Evolutionary conservation across 2,113 vertebrate species (phyloP).

Genomic region (Macaca fascicularis): DNA sequence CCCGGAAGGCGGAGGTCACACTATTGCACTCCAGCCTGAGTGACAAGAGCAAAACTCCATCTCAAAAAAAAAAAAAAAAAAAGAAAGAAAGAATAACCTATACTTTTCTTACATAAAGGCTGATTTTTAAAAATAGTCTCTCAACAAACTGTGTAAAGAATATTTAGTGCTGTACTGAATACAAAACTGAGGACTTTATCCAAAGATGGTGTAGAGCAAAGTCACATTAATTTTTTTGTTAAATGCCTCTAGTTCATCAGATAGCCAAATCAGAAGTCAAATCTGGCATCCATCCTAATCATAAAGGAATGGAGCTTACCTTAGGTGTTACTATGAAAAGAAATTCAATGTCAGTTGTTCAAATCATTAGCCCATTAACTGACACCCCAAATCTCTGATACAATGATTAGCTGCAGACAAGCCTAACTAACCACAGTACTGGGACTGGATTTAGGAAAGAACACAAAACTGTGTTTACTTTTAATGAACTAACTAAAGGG

Average conservation of each 20-base stretch:
- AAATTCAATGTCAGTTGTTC: conserved; percentile 75
- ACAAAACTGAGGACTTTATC: background rate
- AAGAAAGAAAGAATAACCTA: background rate
- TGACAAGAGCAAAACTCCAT: no score
- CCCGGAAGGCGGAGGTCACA: no score
- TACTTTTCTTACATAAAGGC: background rate
- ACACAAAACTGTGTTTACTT: background rate
- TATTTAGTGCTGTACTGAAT: background rate
- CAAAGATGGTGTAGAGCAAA: background rate
- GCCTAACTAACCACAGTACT: background rate
- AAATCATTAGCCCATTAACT: conserved; percentile 5
- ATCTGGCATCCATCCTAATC: background rate
- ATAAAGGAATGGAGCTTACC: background rate
- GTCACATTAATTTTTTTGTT: background rate
- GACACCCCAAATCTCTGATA: background rate
- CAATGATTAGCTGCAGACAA: background rate
- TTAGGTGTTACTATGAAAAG: conserved; percentile 52
- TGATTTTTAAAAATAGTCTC: background rate
- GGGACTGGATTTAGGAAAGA: background rate
- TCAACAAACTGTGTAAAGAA: background rate
- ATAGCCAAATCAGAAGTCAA: background rate
- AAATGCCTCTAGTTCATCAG: background rate
- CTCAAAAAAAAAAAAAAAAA: no score
- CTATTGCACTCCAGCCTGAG: no score
- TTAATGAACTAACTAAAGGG: background rate